A percentile compares a stretch with the other conserved stretches of the same genome.
phyloP scores from a whole-genome alignment of 2,888 invertebrate species.

The Ochropacha duplaris region DNA sequence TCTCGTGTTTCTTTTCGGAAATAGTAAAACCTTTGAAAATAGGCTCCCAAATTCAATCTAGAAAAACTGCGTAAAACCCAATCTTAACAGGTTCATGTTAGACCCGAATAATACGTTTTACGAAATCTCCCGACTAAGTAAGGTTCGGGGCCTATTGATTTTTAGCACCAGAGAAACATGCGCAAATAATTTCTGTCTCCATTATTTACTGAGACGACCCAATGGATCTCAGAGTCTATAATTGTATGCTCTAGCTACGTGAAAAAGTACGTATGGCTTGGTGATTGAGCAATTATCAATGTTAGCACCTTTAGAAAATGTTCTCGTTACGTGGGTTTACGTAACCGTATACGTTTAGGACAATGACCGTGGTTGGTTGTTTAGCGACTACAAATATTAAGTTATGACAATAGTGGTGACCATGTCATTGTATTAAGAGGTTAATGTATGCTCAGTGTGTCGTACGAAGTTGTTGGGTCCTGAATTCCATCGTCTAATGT shows the following conservation, averaged over 20 bases:
- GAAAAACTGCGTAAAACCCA: background rate
- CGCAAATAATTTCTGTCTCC: background rate
- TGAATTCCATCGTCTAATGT: background rate
- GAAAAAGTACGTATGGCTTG: background rate
- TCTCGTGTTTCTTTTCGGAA: background rate
- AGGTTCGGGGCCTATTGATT: background rate
- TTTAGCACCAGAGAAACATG: background rate
- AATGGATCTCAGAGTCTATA: background rate
- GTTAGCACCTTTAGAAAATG: background rate
- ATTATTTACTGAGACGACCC: background rate
- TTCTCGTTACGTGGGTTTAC: background rate
- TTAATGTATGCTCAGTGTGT: background rate
- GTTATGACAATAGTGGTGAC: background rate
- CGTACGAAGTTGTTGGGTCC: background rate
- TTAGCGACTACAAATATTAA: background rate
- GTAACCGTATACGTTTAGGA: background rate
- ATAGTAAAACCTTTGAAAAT: background rate
- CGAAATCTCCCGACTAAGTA: background rate
- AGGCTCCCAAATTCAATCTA: background rate
- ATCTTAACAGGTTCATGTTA: background rate
- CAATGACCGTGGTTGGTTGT: background rate
- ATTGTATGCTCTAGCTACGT: background rate
- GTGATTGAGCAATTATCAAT: background rate
- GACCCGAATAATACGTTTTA: background rate
- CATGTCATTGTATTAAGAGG: background rate